Conservation (phyloP, 2,888 invertebrate genomes). For the Eremobia ochroleuca region DNA sequence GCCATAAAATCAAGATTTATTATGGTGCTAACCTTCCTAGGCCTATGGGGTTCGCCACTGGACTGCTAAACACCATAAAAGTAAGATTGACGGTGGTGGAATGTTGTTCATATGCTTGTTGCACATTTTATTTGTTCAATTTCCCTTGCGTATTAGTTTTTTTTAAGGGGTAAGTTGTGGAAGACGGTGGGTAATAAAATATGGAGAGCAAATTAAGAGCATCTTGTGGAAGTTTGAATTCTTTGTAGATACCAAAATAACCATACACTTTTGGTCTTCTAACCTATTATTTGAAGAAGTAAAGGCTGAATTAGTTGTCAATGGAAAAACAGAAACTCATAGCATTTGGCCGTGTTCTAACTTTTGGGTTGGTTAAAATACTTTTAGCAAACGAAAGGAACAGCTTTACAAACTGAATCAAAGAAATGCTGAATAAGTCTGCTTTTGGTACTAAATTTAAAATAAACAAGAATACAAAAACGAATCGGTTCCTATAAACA, state of each 20-base stretch:
- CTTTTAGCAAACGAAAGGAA: neutral
- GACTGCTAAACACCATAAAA: slow-evolving; percentile 65
- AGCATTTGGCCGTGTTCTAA: neutral
- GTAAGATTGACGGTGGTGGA: slow-evolving; percentile 50
- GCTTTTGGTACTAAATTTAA: neutral
- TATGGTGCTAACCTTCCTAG: slow-evolving; percentile 67
- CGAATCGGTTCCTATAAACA: neutral
- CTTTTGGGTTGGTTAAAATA: neutral
- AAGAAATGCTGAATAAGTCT: neutral
- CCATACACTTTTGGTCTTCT: neutral
- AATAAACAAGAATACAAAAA: neutral
- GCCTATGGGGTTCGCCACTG: slow-evolving; percentile 63
- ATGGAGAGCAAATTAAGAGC: slow-evolving; percentile 2
- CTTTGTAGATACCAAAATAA: neutral
- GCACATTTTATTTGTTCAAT: slow-evolving; percentile 47
- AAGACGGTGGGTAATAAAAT: neutral
- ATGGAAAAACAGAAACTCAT: too few relatives aligned
- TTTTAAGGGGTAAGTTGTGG: slow-evolving; percentile 13
- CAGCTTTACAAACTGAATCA: neutral
- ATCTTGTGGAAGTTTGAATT: neutral
- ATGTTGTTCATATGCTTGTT: slow-evolving; percentile 55
- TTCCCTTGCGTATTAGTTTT: slow-evolving; percentile 29
- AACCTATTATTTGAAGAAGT: neutral
- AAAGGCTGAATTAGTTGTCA: neutral
- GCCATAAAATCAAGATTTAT: slow-evolving; percentile 81